Evolutionary conservation across 1,140 invertebrate species (phyloP).

Genomic region (Apis dorsata): DNA sequence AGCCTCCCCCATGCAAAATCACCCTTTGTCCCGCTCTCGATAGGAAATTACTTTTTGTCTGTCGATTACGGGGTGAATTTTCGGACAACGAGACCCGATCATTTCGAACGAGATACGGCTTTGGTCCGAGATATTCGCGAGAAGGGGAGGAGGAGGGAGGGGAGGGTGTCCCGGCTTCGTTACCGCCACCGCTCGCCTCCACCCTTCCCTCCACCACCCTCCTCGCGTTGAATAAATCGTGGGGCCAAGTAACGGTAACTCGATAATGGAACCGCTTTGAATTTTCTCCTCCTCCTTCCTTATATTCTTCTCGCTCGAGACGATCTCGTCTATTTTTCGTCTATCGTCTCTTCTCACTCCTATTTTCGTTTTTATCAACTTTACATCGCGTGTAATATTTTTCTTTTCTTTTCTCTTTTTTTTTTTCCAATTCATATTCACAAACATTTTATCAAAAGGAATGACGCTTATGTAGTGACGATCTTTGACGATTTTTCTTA

Average conservation of each 20-base stretch:
- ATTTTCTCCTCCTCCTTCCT: not conserved
- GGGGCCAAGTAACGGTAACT: slow-evolving; percentile 46
- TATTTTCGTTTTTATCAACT: no score
- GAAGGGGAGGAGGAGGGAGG: slow-evolving; percentile 35
- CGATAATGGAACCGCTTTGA: slow-evolving; percentile 20
- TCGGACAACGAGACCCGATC: slow-evolving; percentile 75
- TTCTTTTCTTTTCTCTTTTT: no score
- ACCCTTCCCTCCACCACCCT: not conserved
- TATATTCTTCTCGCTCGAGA: not conserved
- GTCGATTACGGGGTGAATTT: slow-evolving; percentile 79
- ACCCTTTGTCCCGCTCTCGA: slow-evolving; percentile 78
- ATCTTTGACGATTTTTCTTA: no score
- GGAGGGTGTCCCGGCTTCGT: slow-evolving; percentile 33
- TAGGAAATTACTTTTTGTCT: slow-evolving; percentile 80
- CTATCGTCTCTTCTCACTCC: no score
- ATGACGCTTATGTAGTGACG: no score
- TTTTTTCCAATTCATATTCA: no score
- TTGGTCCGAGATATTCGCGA: slow-evolving; percentile 51
- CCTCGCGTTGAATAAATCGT: slow-evolving; percentile 19
- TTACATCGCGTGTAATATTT: no score
- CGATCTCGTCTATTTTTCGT: no score
- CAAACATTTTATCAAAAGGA: no score
- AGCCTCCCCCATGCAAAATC: slow-evolving; percentile 77
- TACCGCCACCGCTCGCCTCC: not conserved
- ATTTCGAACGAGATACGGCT: slow-evolving; percentile 71